Evolutionary conservation across 2,888 invertebrate genomes (phyloP).

Genomic region (Steinernema hermaphroditum): DNA sequence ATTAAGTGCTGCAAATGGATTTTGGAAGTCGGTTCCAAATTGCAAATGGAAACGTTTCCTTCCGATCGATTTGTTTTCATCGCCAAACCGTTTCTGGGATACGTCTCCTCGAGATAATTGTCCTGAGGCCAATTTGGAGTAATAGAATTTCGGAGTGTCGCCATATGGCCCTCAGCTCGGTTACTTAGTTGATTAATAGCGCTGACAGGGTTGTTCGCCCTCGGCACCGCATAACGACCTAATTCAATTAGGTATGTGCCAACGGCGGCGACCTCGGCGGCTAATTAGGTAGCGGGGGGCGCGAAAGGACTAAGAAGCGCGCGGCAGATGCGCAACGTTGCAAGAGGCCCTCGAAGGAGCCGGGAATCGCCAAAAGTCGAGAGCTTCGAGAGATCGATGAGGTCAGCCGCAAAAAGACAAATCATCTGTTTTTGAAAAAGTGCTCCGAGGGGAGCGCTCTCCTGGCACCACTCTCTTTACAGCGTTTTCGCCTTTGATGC

Average conservation of each 20-base stretch:
- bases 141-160: not conserved
- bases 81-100: not conserved
- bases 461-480: not conserved
- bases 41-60: constrained; percentile 60
- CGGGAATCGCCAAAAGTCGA: too few species aligned
- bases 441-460: not conserved
- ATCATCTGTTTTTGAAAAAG: not conserved
- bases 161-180: constrained; percentile 6
- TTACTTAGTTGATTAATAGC: constrained; percentile 24
- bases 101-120: not conserved
- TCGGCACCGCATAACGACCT: not conserved
- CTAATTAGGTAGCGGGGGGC: constrained; percentile 10
- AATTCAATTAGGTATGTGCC: constrained; percentile 17
- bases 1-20: constrained; percentile 7
- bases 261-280: constrained; percentile 11
- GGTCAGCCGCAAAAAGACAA: not conserved
- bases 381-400: not conserved
- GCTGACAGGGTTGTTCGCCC: constrained; percentile 16
- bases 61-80: not conserved
- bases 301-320: not conserved
- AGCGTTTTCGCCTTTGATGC: not conserved
- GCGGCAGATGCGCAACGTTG: constrained; percentile 17
- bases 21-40: not conserved
- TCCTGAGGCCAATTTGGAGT: not conserved
- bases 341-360: not conserved